A percentile compares a stretch with the other conserved stretches of the same genome.
Evolutionary conservation across 2,113 vertebrate genomes (phyloP).

Genomic region (Pelusios castaneus): DNA sequence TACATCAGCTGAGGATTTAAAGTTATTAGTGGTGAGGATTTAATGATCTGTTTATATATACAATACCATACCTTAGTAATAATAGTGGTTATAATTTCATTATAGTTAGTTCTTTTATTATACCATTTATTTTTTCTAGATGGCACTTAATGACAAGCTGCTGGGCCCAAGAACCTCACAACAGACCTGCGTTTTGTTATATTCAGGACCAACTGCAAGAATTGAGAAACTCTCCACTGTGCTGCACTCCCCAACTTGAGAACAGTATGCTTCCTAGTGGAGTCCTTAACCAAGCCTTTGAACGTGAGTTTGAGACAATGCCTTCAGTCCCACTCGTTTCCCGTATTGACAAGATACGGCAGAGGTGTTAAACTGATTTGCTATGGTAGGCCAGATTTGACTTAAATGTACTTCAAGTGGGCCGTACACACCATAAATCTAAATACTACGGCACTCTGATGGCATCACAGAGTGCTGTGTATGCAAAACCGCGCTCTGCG

Average conservation of each 20-base stretch:
- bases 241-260: neutral
- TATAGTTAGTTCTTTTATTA: neutral
- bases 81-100: neutral
- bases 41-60: neutral
- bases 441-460: too few species aligned
- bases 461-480: too few species aligned
- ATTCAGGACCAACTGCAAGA: constrained; percentile 74
- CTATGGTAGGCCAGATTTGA: too few species aligned
- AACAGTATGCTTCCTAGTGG: constrained; percentile 6
- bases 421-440: too few species aligned
- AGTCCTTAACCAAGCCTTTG: constrained; percentile 73
- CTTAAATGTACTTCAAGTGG: too few species aligned
- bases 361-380: too few species aligned
- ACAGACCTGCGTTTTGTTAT: constrained; percentile 70
- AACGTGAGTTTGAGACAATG: constrained; percentile 60
- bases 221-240: constrained; percentile 56
- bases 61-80: neutral
- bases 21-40: neutral
- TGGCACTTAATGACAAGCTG: constrained; percentile 74
- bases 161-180: constrained; percentile 75
- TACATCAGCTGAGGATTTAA: neutral
- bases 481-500: too few species aligned
- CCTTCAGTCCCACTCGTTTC: neutral
- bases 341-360: neutral
- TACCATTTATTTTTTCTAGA: constrained; percentile 44